A percentile compares a stretch with the other conserved stretches of the same genome.
These are phyloP conservation scores for Plusia festucae DNA, from an alignment of 2,888 invertebrate species.

Conservation along the genomic window DNA sequence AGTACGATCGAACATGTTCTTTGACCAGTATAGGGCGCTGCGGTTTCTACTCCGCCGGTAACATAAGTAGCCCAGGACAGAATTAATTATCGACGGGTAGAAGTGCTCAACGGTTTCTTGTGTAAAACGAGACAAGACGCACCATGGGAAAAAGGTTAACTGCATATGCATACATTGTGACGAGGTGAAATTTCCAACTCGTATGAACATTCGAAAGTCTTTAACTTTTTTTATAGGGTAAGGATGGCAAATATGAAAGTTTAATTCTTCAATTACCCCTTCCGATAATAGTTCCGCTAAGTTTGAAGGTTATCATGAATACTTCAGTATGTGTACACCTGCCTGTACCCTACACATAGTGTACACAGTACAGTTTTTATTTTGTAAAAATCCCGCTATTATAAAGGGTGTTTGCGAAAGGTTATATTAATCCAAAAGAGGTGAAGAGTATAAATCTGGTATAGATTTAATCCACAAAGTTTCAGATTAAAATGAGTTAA, in stretches of 20 bases:
- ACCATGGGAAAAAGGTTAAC: constrained; percentile 82
- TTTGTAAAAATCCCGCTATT: too few relatives aligned
- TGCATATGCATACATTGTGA: constrained; percentile 65
- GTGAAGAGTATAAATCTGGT: too few relatives aligned
- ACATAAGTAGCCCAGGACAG: constrained; percentile 84
- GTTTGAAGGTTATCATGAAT: constrained; percentile 18
- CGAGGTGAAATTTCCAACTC: constrained; percentile 58
- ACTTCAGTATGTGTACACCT: not conserved
- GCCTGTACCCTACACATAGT: not conserved
- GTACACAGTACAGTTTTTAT: too few relatives aligned
- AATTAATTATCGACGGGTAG: constrained; percentile 82
- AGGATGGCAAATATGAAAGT: constrained; percentile 22
- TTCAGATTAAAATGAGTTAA: too few relatives aligned
- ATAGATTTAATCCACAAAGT: too few relatives aligned
- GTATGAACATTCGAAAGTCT: constrained; percentile 42
- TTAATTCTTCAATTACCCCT: constrained; percentile 24
- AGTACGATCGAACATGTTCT: constrained; percentile 74
- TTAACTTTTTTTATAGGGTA: constrained; percentile 28
- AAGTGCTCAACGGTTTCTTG: constrained; percentile 84
- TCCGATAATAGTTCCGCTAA: constrained; percentile 13
- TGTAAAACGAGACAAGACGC: constrained; percentile 82
- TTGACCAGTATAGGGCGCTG: constrained; percentile 77
- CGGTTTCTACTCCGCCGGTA: constrained; percentile 79
- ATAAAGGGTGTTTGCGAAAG: too few relatives aligned
- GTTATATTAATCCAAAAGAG: too few relatives aligned